A percentile compares a stretch with the other conserved stretches of the same genome.
Evolutionary conservation across 2,797 vertebrate species (phyloP).

Genomic region (Graptemys geographica): DNA sequence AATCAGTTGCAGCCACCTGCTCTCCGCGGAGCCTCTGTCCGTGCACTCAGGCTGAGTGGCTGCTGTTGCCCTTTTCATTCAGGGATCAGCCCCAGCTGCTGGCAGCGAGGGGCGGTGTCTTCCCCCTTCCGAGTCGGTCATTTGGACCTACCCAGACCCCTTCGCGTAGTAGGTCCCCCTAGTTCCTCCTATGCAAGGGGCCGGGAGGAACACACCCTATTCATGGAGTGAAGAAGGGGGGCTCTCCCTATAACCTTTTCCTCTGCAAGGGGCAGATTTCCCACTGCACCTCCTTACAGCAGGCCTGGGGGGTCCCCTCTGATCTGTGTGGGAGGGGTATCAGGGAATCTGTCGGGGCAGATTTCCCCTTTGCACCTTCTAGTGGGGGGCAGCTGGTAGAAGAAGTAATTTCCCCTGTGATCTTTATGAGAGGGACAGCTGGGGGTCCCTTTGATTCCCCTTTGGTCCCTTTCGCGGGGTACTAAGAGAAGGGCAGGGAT

Average conservation of each 20-base stretch:
- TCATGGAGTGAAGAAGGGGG: background rate
- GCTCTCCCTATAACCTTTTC: background rate
- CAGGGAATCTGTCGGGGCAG: background rate
- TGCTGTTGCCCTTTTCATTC: background rate
- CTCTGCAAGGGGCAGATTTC: background rate
- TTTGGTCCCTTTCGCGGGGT: background rate
- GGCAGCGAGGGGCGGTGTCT: background rate
- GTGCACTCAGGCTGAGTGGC: background rate
- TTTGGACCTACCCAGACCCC: background rate
- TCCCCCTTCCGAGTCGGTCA: background rate
- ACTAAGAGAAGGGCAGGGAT: background rate
- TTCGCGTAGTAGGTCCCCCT: background rate
- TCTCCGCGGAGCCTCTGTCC: background rate
- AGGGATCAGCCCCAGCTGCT: background rate
- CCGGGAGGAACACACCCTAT: background rate
- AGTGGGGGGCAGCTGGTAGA: background rate
- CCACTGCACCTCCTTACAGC: background rate
- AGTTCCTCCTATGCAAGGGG: no score
- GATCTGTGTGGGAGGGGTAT: background rate
- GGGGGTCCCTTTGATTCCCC: no score
- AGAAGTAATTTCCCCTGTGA: background rate
- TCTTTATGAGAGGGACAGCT: background rate
- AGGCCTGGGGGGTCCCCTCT: background rate
- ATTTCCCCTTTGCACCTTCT: background rate
- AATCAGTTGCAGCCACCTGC: background rate